phyloP scores from a whole-genome alignment of 2,888 invertebrate genomes.

The Caenorhabditis virilis region DNA sequence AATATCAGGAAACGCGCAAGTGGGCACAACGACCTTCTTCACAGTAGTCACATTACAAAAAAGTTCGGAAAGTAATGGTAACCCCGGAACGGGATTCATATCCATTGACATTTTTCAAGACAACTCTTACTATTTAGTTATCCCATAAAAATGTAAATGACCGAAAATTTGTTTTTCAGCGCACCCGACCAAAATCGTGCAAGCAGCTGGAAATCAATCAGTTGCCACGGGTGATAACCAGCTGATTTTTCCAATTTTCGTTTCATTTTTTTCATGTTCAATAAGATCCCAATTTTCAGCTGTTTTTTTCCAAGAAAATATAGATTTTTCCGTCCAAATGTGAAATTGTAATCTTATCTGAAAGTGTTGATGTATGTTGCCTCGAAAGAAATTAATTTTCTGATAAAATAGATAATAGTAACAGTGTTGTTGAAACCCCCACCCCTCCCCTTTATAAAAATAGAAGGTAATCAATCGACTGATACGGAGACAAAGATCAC shows the following conservation, averaged over 20 bases:
- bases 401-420: too few relatives aligned
- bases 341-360: too few relatives aligned
- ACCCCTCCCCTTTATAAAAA: too few relatives aligned
- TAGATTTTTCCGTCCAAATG: too few relatives aligned
- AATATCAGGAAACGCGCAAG: constrained; percentile 17
- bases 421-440: too few relatives aligned
- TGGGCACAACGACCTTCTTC: constrained; percentile 17
- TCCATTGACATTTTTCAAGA: constrained; percentile 15
- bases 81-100: constrained; percentile 36
- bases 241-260: constrained; percentile 2
- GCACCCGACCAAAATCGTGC: not conserved
- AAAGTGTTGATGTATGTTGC: too few relatives aligned
- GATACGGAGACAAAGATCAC: too few relatives aligned
- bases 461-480: too few relatives aligned
- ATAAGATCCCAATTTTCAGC: not conserved
- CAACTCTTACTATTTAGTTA: too few relatives aligned
- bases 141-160: too few relatives aligned
- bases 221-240: constrained; percentile 8
- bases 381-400: too few relatives aligned
- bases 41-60: constrained; percentile 28
- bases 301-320: constrained; percentile 1
- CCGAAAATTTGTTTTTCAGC: constrained; percentile 2
- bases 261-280: too few relatives aligned
- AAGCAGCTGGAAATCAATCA: constrained; percentile 13
- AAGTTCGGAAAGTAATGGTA: constrained; percentile 21